phyloP scores from a whole-genome alignment of 2,888 invertebrate species.

The Protula sp. region DNA sequence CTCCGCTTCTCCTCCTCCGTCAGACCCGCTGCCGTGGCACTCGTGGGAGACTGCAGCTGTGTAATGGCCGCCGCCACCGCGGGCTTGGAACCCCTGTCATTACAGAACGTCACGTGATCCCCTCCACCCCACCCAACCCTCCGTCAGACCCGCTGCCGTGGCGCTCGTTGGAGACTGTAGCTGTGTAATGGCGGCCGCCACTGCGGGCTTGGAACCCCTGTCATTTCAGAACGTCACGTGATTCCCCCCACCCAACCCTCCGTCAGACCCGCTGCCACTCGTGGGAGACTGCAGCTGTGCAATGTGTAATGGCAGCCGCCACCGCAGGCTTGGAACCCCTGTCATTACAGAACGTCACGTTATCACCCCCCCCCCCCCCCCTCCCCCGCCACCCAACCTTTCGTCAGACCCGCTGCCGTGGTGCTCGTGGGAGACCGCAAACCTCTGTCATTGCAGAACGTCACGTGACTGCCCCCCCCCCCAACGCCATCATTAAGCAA shows the following conservation, averaged over 20 bases:
- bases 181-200: constrained; percentile 40
- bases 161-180: neutral
- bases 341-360: too few species aligned
- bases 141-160: constrained; percentile 2
- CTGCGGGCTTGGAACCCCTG: constrained; percentile 37
- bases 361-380: too few species aligned
- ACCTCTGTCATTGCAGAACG: too few species aligned
- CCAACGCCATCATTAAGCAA: too few species aligned
- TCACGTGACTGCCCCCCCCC: too few species aligned
- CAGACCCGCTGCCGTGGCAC: constrained; percentile 61
- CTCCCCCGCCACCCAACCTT: too few species aligned
- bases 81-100: constrained; percentile 38
- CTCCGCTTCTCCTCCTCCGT: constrained; percentile 81
- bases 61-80: constrained; percentile 44
- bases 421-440: too few species aligned
- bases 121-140: neutral
- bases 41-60: constrained; percentile 5
- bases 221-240: neutral
- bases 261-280: too few species aligned
- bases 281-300: constrained; percentile 2
- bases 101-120: constrained; percentile 10
- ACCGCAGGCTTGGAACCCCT: constrained; percentile 40
- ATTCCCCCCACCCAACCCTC: too few species aligned
- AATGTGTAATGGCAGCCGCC: constrained; percentile 42
- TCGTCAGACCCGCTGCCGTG: too few species aligned